Evolutionary conservation across 2,797 vertebrate species (phyloP), one percentile per base, ranked within the genome.

Genomic region (Spinus olivaceus): DNA sequence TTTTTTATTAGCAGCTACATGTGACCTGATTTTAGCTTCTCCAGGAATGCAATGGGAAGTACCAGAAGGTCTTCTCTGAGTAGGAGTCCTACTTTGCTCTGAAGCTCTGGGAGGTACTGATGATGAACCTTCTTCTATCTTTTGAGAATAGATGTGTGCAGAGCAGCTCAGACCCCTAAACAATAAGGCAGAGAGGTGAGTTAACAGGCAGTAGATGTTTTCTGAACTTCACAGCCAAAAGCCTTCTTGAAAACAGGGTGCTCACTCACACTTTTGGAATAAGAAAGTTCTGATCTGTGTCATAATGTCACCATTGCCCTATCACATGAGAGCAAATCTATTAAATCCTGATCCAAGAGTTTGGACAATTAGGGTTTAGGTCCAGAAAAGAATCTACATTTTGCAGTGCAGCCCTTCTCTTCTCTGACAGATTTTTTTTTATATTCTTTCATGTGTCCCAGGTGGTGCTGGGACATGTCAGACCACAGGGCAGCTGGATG

Each of bases 391-490:
- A 63, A 86, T 44, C 16, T 44, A 30, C 33, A 22, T 88, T 90
- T 49, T 91, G 51, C 30, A 81, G 22, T 23, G 24, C 20, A 79
- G 66, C 56, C 65, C 14, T 78, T 89, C 30, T 85, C 19, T 56
- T 81, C 63, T 94, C 22, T 39, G 79, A 79, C 20, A 69, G 33
- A 84, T 50, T 70, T 90, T 87, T 19, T 81, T 84, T 19, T 17
- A 56, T 63, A 28, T 79, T 81, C 70, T 95, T 91, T 94, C 92
- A 84, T 88, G 73, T 81, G 54, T 84, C 91, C 92, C 91, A 79
- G 42, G 82, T 80, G 87, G 73, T 86, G 39, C 51, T 73, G 92
- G 94, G 95, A 82, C 77, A 64, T 33, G 71, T 94, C 87, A 90
- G 91, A 90, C 92, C 87, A 84, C 92, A 93, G 80, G 85, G 66